A percentile compares a stretch with the other conserved stretches of the same genome.
Evolutionary conservation across 1,140 invertebrate species (phyloP).

Genomic region (Ceratina calcarata): DNA sequence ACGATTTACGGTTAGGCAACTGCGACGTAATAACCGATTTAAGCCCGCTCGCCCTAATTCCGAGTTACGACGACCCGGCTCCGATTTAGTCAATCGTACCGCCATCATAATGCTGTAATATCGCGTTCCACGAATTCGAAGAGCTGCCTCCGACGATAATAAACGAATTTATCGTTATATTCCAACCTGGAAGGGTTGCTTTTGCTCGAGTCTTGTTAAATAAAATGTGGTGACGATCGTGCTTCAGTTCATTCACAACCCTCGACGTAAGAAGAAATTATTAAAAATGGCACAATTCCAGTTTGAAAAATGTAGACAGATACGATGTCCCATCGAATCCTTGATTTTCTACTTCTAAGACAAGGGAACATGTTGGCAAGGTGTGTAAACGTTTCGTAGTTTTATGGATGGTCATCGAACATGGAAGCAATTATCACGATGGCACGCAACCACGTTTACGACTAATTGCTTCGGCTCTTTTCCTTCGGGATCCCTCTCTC

Average conservation of each 20-base stretch:
- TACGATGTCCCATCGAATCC: not conserved
- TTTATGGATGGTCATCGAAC: not conserved
- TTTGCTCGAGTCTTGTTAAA: not conserved
- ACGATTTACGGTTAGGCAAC: constrained; percentile 60
- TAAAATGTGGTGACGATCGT: too few relatives aligned
- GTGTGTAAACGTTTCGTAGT: too few relatives aligned
- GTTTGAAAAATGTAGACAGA: too few relatives aligned
- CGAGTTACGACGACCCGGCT: constrained; percentile 63
- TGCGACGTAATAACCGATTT: constrained; percentile 65
- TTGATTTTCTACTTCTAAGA: not conserved
- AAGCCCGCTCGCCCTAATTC: constrained; percentile 60
- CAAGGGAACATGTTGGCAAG: not conserved
- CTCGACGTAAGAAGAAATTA: too few relatives aligned
- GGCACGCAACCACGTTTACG: constrained; percentile 45
- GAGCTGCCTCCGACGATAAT: constrained; percentile 58
- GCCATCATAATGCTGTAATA: constrained; percentile 64
- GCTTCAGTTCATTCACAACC: too few relatives aligned
- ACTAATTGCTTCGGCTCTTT: constrained; percentile 57
- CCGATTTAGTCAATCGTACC: constrained; percentile 69
- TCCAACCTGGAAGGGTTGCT: constrained; percentile 14
- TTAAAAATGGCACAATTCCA: too few relatives aligned
- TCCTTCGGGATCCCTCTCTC: constrained; percentile 7
- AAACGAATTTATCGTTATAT: constrained; percentile 62
- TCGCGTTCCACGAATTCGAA: constrained; percentile 41
- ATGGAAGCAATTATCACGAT: not conserved